A percentile compares a stretch with the other conserved stretches of the same genome.
Conservation (phyloP, 92 coral and sea anemone genomes). For the Umimayanthus chanpuru region DNA sequence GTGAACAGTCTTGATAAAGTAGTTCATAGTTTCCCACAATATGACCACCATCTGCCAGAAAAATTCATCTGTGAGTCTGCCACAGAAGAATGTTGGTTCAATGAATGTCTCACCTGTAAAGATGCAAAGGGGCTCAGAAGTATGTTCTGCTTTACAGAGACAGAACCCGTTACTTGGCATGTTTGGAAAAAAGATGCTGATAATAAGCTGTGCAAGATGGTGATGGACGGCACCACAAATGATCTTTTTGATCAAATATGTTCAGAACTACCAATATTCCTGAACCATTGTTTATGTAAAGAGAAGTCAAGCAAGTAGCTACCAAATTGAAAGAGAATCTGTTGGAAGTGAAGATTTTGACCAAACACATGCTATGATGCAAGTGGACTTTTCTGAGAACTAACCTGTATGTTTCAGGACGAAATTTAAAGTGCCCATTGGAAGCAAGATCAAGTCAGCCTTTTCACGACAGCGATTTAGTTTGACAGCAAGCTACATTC, state of each 20-base stretch:
- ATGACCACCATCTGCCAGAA: slow-evolving; percentile 61
- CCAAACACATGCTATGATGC: slow-evolving; percentile 50
- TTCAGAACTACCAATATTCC: slow-evolving; percentile 50
- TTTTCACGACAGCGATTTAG: slow-evolving; percentile 54
- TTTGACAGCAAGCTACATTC: slow-evolving; percentile 40
- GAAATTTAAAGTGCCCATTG: slow-evolving; percentile 59
- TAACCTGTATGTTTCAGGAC: slow-evolving; percentile 58
- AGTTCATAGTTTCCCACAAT: slow-evolving; percentile 49
- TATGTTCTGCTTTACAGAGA: slow-evolving; percentile 42
- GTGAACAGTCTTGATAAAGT: slow-evolving; percentile 55
- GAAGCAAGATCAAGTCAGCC: slow-evolving; percentile 54
- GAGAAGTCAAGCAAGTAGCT: slow-evolving; percentile 52
- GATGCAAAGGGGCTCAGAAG: slow-evolving; percentile 49
- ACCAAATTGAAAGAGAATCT: slow-evolving; percentile 51
- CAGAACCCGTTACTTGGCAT: slow-evolving; percentile 53
- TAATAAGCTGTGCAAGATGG: slow-evolving; percentile 38
- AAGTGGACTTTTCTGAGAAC: slow-evolving; percentile 61
- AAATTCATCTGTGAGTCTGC: slow-evolving; percentile 45
- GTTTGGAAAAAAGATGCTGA: slow-evolving; percentile 50
- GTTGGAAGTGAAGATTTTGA: slow-evolving; percentile 37
- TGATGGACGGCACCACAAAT: slow-evolving; percentile 50
- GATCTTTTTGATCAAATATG: slow-evolving; percentile 51
- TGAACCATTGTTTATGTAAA: slow-evolving; percentile 53
- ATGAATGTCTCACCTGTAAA: slow-evolving; percentile 49
- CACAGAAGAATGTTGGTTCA: slow-evolving; percentile 60